Conservation (phyloP, 1,140 invertebrate genomes). For the Cheumatopsyche charites region DNA sequence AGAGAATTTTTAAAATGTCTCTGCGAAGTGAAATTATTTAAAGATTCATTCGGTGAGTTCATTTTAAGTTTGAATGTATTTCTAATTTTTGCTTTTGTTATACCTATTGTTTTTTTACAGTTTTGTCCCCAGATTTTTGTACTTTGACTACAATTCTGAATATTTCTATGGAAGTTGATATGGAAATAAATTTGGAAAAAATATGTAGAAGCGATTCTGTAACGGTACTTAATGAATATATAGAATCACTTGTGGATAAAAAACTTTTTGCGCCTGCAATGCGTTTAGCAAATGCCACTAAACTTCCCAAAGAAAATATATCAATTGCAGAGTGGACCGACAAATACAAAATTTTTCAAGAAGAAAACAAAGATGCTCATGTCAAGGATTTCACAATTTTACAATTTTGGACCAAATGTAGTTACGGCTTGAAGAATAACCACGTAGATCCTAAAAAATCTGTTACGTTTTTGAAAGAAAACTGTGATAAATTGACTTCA, state of each 20-base stretch:
- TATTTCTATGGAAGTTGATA: slow-evolving; percentile 41
- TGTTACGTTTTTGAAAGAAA: slow-evolving; percentile 63
- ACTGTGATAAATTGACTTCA: slow-evolving; percentile 59
- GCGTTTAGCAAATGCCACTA: slow-evolving; percentile 62
- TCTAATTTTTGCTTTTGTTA: slow-evolving; percentile 57
- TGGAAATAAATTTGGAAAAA: slow-evolving; percentile 36
- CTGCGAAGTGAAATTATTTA: slow-evolving; percentile 59
- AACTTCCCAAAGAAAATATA: slow-evolving; percentile 59
- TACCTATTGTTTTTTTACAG: slow-evolving; percentile 28
- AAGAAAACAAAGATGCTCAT: slow-evolving; percentile 51
- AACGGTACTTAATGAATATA: slow-evolving; percentile 53
- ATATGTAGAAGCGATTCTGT: slow-evolving; percentile 35
- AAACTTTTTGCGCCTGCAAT: slow-evolving; percentile 64
- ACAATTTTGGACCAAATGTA: slow-evolving; percentile 64
- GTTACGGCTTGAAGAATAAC: slow-evolving; percentile 63
- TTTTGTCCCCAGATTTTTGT: slow-evolving; percentile 34
- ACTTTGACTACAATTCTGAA: slow-evolving; percentile 36
- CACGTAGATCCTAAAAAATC: slow-evolving; percentile 61
- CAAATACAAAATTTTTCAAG: slow-evolving; percentile 52
- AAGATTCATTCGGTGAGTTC: slow-evolving; percentile 61
- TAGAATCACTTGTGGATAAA: slow-evolving; percentile 59
- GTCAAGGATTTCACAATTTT: slow-evolving; percentile 55
- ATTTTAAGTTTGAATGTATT: slow-evolving; percentile 25
- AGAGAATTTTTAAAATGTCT: slow-evolving; percentile 63
- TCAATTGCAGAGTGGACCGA: slow-evolving; percentile 61